phyloP scores from a whole-genome alignment of 2,888 invertebrate genomes.

The Pilophorus perplexus region DNA sequence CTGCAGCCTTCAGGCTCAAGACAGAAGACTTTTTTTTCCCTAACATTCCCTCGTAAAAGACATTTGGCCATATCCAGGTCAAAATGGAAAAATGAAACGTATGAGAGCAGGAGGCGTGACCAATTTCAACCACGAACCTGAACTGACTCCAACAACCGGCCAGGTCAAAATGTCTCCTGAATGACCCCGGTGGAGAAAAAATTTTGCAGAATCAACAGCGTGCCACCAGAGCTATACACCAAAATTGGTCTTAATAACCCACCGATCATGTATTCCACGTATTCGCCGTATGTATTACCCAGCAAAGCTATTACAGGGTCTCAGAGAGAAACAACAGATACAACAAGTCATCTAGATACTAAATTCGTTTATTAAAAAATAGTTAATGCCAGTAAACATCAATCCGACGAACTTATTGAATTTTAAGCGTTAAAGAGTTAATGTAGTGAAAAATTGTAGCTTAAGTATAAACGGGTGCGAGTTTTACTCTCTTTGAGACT shows the following conservation, averaged over 20 bases:
- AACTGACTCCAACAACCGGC: background rate
- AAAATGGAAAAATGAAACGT: background rate
- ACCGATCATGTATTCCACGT: no score
- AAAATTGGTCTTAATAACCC: no score
- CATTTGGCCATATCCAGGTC: background rate
- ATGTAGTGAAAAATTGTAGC: background rate
- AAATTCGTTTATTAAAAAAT: slow-evolving; percentile 32
- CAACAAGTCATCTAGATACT: no score
- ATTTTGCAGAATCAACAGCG: background rate
- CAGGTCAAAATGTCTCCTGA: background rate
- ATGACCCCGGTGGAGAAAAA: background rate
- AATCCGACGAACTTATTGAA: background rate
- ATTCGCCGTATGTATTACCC: no score
- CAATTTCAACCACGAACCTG: background rate
- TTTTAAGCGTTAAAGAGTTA: background rate
- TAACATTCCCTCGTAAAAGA: no score
- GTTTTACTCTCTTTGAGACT: slow-evolving; percentile 56
- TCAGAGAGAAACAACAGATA: no score
- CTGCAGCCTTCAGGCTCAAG: no score
- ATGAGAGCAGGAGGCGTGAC: background rate
- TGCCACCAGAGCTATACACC: background rate
- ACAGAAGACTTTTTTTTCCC: no score
- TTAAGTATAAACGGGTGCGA: background rate
- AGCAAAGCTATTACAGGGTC: no score
- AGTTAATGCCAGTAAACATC: background rate